Base-by-base conservation (phyloP, 2,113 vertebrate genomes). In the Corythoichthys intestinalis region DNA sequence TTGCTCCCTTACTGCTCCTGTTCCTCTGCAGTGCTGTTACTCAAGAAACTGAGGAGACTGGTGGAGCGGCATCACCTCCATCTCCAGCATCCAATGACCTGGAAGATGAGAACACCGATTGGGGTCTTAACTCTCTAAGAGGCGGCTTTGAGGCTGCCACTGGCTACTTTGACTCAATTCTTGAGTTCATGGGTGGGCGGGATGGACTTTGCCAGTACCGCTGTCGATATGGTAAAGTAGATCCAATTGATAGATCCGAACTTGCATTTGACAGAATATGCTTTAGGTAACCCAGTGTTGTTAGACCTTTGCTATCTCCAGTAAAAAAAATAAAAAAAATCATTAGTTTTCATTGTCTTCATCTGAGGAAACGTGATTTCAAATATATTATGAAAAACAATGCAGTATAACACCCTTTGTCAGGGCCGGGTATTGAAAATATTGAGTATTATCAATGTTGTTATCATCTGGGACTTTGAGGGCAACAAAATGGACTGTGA, bases 141-240 rank as follows among this genome's bases (percentile, higher is more conserved):
- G 93, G 87, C 4, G 35, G 96, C 86, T 96, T 98, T 0, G 94
- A 98, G 74, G 79, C 93, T 0, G 93, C 96, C n/a, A 91, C 93
- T 56, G 65, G 90, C 72, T 97, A 97, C 88, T 96, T 98, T 0
- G 96, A 98, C 79, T 96, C 95, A 0, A 91, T 98, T 84, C 74
- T 95, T 81, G 96, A 98, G 78, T 90, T 97, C 66, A 91, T 98
- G 3, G 96, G 96, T 1, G 96, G 96, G 0, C 94, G 93, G 53
- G 94, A 98, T 0, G 96, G 96, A 0, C 90, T 98, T 46, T 98
- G 96, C 10, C 95, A 98, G 70, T 96, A 96, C 87, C 89, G 92
- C 50, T 98, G 96, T 70, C 91, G 95, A 44, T 94, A 92, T 0
- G 96, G 96, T 97, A 80, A 68, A 15, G 5, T 44, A 46, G 39